phyloP scores from a whole-genome alignment of 2,797 vertebrate genomes.

The Mormyrus proboscirostris region DNA sequence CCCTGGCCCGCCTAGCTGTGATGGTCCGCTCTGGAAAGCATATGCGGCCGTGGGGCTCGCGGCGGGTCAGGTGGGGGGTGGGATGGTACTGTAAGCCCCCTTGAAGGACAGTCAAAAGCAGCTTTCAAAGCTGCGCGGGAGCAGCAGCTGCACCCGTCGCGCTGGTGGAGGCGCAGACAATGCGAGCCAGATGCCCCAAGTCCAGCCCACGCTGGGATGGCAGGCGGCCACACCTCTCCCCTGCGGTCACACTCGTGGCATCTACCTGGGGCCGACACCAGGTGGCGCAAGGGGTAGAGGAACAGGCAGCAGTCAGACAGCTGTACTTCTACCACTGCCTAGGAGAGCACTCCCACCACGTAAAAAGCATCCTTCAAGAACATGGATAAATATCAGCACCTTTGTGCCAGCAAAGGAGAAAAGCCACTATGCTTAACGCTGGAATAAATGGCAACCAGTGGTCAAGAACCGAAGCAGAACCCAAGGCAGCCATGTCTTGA shows the following conservation, averaged over 20 bases:
- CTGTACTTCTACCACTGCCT: neutral
- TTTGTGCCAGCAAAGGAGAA: neutral
- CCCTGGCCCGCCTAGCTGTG: conserved; percentile 33
- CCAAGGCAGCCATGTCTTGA: neutral
- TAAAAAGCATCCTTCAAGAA: no score
- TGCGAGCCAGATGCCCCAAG: conserved; percentile 56
- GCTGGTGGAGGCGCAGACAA: conserved; percentile 58
- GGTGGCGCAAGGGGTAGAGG: conserved; percentile 30
- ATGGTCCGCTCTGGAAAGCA: conserved; percentile 53
- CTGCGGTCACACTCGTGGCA: neutral
- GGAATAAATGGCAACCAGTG: neutral
- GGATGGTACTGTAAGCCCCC: conserved; percentile 54
- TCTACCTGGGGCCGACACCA: conserved; percentile 20
- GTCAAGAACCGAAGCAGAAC: neutral
- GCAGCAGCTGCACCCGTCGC: conserved; percentile 59
- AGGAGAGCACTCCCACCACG: no score
- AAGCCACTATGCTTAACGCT: neutral
- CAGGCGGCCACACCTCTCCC: conserved; percentile 31
- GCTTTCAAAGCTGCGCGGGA: conserved; percentile 56
- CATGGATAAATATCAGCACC: neutral
- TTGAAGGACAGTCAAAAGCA: conserved; percentile 62
- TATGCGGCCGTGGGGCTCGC: conserved; percentile 42
- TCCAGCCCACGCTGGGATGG: conserved; percentile 41
- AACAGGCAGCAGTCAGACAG: neutral
- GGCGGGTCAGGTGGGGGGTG: conserved; percentile 37